Percentiles rank a stretch among this genome's conserved stretches.
Evolutionary conservation across 2,113 vertebrate genomes (phyloP).

Genomic region (Catharus bicknelli): DNA sequence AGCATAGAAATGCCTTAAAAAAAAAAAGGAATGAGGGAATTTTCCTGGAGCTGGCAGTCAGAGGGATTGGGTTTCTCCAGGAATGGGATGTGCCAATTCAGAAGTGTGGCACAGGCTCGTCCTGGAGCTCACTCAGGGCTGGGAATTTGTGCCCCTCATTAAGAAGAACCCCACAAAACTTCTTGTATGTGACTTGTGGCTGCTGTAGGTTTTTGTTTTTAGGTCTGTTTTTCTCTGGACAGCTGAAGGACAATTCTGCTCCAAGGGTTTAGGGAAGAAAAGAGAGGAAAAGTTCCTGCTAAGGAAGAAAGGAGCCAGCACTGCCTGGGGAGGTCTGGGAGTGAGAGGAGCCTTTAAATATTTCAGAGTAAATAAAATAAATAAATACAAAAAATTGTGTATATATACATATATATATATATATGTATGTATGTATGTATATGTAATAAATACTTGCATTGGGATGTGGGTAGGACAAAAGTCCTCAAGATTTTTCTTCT

Average conservation of each 20-base stretch:
- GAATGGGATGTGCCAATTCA: neutral
- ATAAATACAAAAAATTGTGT: too few relatives aligned
- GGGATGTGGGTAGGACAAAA: neutral
- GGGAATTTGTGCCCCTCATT: neutral
- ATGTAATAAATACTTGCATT: neutral
- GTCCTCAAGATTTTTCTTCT: neutral
- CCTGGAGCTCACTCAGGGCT: neutral
- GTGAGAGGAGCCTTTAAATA: neutral
- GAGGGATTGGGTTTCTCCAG: neutral
- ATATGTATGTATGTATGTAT: too few relatives aligned
- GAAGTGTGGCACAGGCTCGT: neutral
- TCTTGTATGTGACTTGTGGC: neutral
- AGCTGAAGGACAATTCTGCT: neutral
- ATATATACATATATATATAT: too few relatives aligned
- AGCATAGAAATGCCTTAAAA: neutral
- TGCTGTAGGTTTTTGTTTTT: neutral
- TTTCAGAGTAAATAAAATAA: neutral
- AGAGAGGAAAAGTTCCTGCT: neutral
- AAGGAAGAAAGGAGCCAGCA: neutral
- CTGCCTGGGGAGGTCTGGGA: fast-evolving
- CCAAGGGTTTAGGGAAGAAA: neutral
- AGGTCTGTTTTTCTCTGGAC: neutral
- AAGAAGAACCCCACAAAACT: neutral
- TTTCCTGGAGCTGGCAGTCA: neutral
- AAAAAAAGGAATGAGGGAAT: neutral